A percentile compares a stretch with the other conserved stretches of the same genome.
Evolutionary conservation across 1,140 invertebrate genomes (phyloP).

Genomic region (Latrodectus geometricus): DNA sequence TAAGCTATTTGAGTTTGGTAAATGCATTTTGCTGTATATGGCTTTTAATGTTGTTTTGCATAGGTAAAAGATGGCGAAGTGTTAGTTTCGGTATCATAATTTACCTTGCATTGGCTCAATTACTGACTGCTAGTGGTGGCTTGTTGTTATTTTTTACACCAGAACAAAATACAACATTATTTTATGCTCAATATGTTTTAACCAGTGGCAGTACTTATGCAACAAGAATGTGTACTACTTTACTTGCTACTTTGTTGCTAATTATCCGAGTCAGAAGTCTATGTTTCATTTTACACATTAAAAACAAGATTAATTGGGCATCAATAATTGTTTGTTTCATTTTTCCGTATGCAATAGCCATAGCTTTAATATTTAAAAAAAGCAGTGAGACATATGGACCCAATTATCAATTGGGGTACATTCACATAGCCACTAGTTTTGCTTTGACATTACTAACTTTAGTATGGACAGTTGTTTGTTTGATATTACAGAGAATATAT

Average conservation of each 20-base stretch:
- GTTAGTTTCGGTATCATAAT: constrained; percentile 86
- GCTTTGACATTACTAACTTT: constrained; percentile 77
- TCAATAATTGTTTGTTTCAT: constrained; percentile 27
- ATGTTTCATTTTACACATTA: constrained; percentile 77
- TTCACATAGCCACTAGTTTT: constrained; percentile 77
- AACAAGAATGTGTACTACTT: constrained; percentile 84
- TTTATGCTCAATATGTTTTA: constrained; percentile 79
- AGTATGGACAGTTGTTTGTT: constrained; percentile 76
- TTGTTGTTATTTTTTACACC: constrained; percentile 76
- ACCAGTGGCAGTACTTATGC: constrained; percentile 82
- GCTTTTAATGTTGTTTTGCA: constrained; percentile 82
- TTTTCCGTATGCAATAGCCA: constrained; percentile 24
- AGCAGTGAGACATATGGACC: constrained; percentile 72
- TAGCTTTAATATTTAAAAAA: background rate
- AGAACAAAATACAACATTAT: constrained; percentile 70
- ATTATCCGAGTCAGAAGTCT: constrained; percentile 85
- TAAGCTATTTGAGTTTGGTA: constrained; percentile 85
- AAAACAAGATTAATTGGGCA: constrained; percentile 27
- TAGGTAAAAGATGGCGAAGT: constrained; percentile 80
- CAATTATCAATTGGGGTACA: constrained; percentile 83
- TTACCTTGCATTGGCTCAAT: constrained; percentile 83
- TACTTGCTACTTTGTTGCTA: constrained; percentile 82
- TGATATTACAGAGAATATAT: constrained; percentile 78
- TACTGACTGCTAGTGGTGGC: constrained; percentile 75
- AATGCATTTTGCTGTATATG: constrained; percentile 81